Evolutionary conservation across 64 coral and sea anemone genomes (phyloP), one percentile per base, ranked within the genome.

Genomic region (Pachyseris speciosa): DNA sequence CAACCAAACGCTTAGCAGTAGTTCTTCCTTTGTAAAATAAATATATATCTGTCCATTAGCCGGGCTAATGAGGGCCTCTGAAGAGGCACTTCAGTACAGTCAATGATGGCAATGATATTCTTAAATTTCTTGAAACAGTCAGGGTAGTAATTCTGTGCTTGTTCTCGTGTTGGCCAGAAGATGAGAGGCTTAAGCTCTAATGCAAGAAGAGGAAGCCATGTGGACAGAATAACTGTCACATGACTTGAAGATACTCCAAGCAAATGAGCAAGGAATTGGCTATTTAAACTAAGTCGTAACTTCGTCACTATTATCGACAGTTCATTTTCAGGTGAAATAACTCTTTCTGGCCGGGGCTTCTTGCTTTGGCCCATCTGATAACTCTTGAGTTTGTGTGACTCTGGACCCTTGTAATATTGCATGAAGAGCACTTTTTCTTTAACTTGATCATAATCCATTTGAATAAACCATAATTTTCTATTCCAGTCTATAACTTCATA

Each of bases 181-280:
- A 85, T 85, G 36, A 85, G n/a, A n/a, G 83, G 83, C 42, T 85
- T 85, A 49, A 85, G 7, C n/a, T 85, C 83, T 37, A 69, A 7
- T 7, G 83, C 33, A 28, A 85, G 60, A 8, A 85, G 61, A 43
- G 83, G 65, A 27, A 85, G 4, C 83, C 83, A 85, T 9, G 83
- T 85, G 9, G 33, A 67, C 0, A 66, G 37, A 20, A 64, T 69
- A 41, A 67, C 83, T 24, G 61, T 64, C 5, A 85, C 41, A 42
- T 37, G 65, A 44, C 17, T 67, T 68, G 61, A 4, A 3, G 83
- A 67, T 40, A 85, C 61, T 22, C 65, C 65, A 50, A 85, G 69
- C 83, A 85, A 43, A 24, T 39, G 58, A 85, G 34, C 63, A 85
- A 85, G 63, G 47, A 85, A 69, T 36, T 69, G 32, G 11, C 37